Base-by-base conservation (phyloP, 2,797 vertebrate species). In the Sebastes diaconus region DNA sequence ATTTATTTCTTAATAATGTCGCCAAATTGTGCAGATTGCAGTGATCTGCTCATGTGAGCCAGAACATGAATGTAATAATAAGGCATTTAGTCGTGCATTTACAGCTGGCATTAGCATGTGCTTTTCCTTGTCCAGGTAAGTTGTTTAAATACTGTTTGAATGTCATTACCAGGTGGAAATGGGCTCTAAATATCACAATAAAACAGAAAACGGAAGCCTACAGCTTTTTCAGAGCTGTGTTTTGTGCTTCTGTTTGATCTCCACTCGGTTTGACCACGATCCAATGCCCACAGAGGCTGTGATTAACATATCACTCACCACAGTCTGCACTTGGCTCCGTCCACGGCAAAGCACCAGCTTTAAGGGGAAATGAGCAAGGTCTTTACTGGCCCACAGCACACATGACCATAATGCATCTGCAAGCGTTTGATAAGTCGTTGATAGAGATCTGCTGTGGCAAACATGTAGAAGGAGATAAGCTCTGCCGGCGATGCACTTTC, bases 271-370 rank as follows among this genome's bases (percentile, higher is more conserved):
- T 89, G 90, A 84, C 81, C 68, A 34, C 7, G 58, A 86, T 87
- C 83, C 79, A 89, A 84, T 79, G 36, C 75, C 76, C 84, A 83
- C 84, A 81, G 81, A 81, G 77, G 76, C 70, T 24, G 55, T 68
- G 87, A 93, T 95, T 94, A 92, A 79, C 91, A 93, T 93, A 92
- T 93, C 90, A 84, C 85, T 91, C 78, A 60, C 72, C 84, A 73
- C 90, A 80, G 87, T 77, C 82, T 88, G 76, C 70, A 65, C 81
- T 87, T 85, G 87, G 87, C 86, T 80, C 68, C 59, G 84, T 86
- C 86, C 83, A 73, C 80, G 22, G 70, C 85, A 86, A 79, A 64
- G 72, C 81, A 57, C 70, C 22, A 57, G 81, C 84, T 86, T 84
- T 78, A 83, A 85, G 70, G 66, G 80, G 67, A 87, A 84, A 20